Evolutionary conservation across 2,113 vertebrate species (phyloP).

Genomic region (Amia ocellicauda): DNA sequence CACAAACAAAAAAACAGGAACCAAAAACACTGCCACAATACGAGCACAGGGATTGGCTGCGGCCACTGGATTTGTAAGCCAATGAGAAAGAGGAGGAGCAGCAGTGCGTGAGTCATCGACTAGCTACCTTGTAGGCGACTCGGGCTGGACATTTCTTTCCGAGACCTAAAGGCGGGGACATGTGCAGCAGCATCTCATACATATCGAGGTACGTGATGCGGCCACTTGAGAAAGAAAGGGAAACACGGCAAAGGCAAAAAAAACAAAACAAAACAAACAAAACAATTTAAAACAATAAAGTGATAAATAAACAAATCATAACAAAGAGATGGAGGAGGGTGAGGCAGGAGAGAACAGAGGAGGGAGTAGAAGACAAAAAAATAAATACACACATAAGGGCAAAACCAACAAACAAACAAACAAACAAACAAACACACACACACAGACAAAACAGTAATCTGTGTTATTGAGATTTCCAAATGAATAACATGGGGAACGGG

Average conservation of each 20-base stretch:
- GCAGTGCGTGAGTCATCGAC: conserved; percentile 23
- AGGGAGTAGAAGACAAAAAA: conserved; percentile 40
- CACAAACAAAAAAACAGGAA: conserved; percentile 32
- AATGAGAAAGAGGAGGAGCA: conserved; percentile 31
- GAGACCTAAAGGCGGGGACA: conserved; percentile 98
- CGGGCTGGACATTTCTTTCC: conserved; percentile 98
- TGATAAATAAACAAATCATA: conserved; percentile 43
- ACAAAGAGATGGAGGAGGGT: conserved; percentile 42
- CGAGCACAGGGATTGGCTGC: conserved; percentile 56
- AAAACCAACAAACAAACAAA: conserved; percentile 58
- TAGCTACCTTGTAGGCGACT: conserved; percentile 97
- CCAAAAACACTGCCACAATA: conserved; percentile 46
- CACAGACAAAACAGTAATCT: conserved; percentile 71
- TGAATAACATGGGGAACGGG: conserved; percentile 56
- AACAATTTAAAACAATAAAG: conserved; percentile 41
- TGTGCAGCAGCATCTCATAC: conserved; percentile 99
- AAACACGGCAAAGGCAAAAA: conserved; percentile 25
- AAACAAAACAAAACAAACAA: background rate
- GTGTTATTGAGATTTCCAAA: conserved; percentile 77
- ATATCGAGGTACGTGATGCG: conserved; percentile 98
- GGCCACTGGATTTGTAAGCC: conserved; percentile 47
- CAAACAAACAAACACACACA: conserved; percentile 33
- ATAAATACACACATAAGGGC: conserved; percentile 40
- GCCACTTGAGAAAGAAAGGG: conserved; percentile 74
- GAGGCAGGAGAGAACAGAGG: conserved; percentile 45